A percentile compares a stretch with the other conserved stretches of the same genome.
These are phyloP conservation scores for Gortyna flavago DNA, from an alignment of 2,888 invertebrate species.

Conservation along the genomic window DNA sequence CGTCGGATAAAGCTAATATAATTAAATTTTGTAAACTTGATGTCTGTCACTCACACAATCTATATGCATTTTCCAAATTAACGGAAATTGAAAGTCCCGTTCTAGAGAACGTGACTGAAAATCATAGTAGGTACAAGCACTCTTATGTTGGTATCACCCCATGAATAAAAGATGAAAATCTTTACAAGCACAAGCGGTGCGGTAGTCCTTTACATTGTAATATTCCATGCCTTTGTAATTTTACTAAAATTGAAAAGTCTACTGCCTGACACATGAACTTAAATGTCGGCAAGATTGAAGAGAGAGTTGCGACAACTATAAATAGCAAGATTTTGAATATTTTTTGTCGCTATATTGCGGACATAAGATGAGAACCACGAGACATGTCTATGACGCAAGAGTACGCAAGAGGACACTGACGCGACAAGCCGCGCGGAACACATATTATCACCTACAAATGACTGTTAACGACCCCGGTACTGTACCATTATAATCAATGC, in stretches of 20 bases:
- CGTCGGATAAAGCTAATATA: slow-evolving; percentile 7
- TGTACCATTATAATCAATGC: slow-evolving; percentile 48
- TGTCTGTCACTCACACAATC: slow-evolving; percentile 25
- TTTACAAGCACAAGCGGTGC: slow-evolving; percentile 16
- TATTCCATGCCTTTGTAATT: slow-evolving; percentile 44
- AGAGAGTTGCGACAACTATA: slow-evolving; percentile 21
- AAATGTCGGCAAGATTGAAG: slow-evolving; percentile 8
- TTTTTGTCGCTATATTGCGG: slow-evolving; percentile 26
- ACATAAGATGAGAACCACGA: slow-evolving; percentile 40
- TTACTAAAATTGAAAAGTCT: slow-evolving; percentile 14
- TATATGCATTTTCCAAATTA: slow-evolving; percentile 34
- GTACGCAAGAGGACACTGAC: slow-evolving; percentile 52
- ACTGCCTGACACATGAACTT: not conserved
- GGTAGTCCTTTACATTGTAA: slow-evolving; percentile 24
- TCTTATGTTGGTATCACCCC: not conserved
- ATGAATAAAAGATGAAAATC: slow-evolving; percentile 49
- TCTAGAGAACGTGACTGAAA: slow-evolving; percentile 42
- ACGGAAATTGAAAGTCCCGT: slow-evolving; percentile 20
- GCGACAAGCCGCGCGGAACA: slow-evolving; percentile 61
- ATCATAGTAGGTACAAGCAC: slow-evolving; percentile 32
- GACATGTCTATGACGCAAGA: slow-evolving; percentile 50
- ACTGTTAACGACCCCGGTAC: slow-evolving; percentile 71
- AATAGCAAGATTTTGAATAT: slow-evolving; percentile 5
- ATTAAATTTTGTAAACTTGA: slow-evolving; percentile 32
- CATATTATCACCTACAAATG: slow-evolving; percentile 76